Conservation (phyloP, 2,797 vertebrate species). For the Myripristis jacobus region DNA sequence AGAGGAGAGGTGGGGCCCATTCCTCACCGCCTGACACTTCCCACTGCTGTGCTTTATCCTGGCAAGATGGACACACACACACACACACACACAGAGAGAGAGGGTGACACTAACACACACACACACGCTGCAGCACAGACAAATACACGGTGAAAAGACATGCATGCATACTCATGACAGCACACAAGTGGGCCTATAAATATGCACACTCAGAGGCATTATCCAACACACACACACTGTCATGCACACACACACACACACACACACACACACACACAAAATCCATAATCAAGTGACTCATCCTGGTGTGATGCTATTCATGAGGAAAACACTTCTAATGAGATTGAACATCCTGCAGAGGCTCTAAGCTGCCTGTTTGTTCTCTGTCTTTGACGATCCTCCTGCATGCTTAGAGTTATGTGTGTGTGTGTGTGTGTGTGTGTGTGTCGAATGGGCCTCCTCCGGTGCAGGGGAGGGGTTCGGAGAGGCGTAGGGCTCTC, state of each 20-base stretch:
- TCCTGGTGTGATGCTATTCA: conserved; percentile 61
- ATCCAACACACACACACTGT: conserved; percentile 20
- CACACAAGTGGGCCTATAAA: conserved; percentile 8
- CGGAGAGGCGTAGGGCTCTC: too few relatives aligned
- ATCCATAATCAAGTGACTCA: conserved; percentile 69
- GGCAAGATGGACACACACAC: conserved; percentile 31
- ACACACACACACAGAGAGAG: conserved; percentile 29
- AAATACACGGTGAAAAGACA: conserved; percentile 6
- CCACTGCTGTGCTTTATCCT: conserved; percentile 58
- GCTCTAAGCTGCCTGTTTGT: conserved; percentile 42
- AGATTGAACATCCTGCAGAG: conserved; percentile 54
- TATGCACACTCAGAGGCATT: not conserved
- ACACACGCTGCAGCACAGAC: not conserved
- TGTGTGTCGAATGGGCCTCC: conserved; percentile 1
- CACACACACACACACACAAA: conserved; percentile 26
- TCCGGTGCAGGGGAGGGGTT: not conserved
- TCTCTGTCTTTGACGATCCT: conserved; percentile 6
- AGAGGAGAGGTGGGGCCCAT: conserved; percentile 45
- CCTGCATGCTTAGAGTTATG: not conserved
- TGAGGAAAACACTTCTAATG: conserved; percentile 63
- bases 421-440: not conserved
- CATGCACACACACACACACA: conserved; percentile 1
- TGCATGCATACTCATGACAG: not conserved
- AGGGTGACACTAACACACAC: not conserved
- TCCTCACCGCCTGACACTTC: conserved; percentile 63